phyloP scores from a whole-genome alignment of 2,888 invertebrate genomes.

The Tiliacea citrago region DNA sequence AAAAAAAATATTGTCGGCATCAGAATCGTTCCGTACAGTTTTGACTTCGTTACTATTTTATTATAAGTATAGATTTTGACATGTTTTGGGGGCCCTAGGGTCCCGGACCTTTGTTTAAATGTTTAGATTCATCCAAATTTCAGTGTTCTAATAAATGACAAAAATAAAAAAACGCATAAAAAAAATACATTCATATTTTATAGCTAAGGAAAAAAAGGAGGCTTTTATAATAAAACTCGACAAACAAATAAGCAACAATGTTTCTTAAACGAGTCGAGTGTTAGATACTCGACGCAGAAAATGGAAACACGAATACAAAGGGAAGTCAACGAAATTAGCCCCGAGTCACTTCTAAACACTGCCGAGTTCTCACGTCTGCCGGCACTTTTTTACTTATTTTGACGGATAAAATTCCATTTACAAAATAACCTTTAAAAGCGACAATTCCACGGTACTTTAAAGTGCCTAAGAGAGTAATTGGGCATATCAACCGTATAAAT shows the following conservation, averaged over 20 bases:
- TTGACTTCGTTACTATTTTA: no score
- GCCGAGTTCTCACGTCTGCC: slow-evolving; percentile 70
- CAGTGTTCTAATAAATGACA: not conserved
- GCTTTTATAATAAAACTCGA: slow-evolving; percentile 44
- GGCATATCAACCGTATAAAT: slow-evolving; percentile 78
- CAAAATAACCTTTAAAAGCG: slow-evolving; percentile 69
- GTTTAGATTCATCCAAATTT: not conserved
- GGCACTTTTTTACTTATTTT: slow-evolving; percentile 67
- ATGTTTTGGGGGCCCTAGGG: no score
- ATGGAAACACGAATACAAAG: slow-evolving; percentile 66
- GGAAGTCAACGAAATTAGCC: slow-evolving; percentile 71
- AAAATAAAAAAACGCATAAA: slow-evolving; percentile 11
- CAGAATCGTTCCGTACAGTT: no score
- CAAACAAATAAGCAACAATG: slow-evolving; percentile 56
- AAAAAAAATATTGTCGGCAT: no score
- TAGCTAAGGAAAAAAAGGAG: slow-evolving; percentile 9
- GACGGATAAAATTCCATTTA: slow-evolving; percentile 65
- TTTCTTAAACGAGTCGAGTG: slow-evolving; percentile 49
- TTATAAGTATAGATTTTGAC: no score
- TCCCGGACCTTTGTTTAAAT: no score
- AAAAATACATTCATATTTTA: slow-evolving; percentile 33
- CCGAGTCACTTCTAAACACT: slow-evolving; percentile 66
- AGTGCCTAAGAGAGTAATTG: slow-evolving; percentile 77
- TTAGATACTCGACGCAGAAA: slow-evolving; percentile 51
- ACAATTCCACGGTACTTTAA: slow-evolving; percentile 73